Evolutionary conservation across 2,888 invertebrate genomes (phyloP).

Genomic region (Coenonympha arcania): DNA sequence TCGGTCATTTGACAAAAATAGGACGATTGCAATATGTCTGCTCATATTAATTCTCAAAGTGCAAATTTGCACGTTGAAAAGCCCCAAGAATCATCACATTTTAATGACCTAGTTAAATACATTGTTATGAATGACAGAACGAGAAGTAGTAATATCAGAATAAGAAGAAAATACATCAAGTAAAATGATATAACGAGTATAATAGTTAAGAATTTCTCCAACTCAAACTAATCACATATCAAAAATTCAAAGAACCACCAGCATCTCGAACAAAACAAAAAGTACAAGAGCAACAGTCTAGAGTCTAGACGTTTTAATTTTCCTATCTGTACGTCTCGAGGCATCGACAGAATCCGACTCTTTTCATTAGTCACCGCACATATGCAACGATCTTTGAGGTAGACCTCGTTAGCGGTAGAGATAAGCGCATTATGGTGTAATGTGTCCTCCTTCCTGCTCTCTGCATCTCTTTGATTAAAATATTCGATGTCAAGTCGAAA

Average conservation of each 20-base stretch:
- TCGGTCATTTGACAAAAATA: too few species aligned
- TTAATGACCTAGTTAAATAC: too few species aligned
- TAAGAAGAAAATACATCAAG: neutral
- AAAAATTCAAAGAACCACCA: slow-evolving; percentile 23
- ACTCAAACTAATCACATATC: slow-evolving; percentile 7
- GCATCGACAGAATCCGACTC: slow-evolving; percentile 57
- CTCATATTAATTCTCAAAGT: too few species aligned
- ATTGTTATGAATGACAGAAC: too few species aligned
- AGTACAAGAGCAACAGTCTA: slow-evolving; percentile 52
- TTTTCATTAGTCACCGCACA: slow-evolving; percentile 64
- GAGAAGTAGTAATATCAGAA: too few species aligned
- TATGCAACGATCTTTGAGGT: slow-evolving; percentile 63
- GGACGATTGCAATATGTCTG: too few species aligned
- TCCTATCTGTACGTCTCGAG: slow-evolving; percentile 61
- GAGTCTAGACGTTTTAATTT: slow-evolving; percentile 74
- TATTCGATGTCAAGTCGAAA: slow-evolving; percentile 13
- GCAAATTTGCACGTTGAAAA: too few species aligned
- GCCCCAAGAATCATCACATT: too few species aligned
- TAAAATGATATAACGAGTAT: neutral
- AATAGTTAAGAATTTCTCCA: neutral
- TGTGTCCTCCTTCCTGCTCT: slow-evolving; percentile 29
- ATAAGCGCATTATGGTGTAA: slow-evolving; percentile 48
- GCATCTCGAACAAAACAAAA: slow-evolving; percentile 54
- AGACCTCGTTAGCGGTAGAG: slow-evolving; percentile 57
- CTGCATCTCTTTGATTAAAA: slow-evolving; percentile 28